These are phyloP conservation scores for Odontophorus gujanensis DNA, from an alignment of 2,113 vertebrate species.

Conservation along the genomic window DNA sequence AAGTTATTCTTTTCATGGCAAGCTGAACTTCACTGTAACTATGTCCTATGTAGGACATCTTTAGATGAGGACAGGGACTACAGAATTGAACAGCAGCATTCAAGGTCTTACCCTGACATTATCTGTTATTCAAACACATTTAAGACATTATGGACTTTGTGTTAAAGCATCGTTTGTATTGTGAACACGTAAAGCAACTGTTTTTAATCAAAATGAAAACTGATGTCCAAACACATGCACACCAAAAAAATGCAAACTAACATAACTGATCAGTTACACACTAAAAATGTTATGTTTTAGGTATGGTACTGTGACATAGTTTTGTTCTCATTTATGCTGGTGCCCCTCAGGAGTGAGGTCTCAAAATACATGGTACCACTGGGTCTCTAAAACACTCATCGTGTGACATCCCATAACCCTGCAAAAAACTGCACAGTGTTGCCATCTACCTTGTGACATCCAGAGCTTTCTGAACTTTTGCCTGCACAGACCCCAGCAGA, in stretches of 20 bases:
- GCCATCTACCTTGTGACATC: constrained; percentile 90
- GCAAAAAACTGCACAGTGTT: neutral
- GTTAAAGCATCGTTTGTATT: neutral
- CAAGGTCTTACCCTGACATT: neutral
- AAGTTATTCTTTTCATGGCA: neutral
- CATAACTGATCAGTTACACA: neutral
- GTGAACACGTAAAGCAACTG: neutral
- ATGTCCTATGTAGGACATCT: neutral
- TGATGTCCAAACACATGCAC: neutral
- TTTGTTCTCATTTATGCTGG: neutral
- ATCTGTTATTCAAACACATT: neutral
- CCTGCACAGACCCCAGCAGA: constrained; percentile 95
- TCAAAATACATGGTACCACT: neutral
- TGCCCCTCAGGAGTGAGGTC: neutral
- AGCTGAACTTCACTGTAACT: neutral
- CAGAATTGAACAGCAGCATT: neutral
- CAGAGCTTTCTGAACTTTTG: constrained; percentile 97
- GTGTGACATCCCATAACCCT: neutral
- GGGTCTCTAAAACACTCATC: neutral
- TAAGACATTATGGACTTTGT: neutral
- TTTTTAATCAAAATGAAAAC: neutral
- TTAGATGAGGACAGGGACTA: neutral
- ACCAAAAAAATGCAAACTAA: neutral
- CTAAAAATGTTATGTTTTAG: neutral
- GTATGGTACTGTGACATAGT: neutral